phyloP scores from a whole-genome alignment of 1,140 invertebrate genomes.

The Ptiloglossa arizonensis region DNA sequence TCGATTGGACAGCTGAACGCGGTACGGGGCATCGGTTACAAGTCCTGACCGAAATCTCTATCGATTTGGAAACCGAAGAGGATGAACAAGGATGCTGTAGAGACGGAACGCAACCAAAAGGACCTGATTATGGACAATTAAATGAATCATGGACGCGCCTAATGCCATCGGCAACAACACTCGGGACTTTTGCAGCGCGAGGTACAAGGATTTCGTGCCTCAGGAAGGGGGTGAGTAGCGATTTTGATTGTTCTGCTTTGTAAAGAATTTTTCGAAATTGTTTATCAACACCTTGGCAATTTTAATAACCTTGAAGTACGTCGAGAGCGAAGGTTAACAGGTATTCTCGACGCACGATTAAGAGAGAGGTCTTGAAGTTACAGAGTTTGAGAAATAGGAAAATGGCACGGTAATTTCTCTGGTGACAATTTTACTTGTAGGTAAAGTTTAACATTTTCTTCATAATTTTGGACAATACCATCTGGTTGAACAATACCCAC shows the following conservation, averaged over 20 bases:
- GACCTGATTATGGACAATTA: conserved; percentile 50
- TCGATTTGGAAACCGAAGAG: neutral
- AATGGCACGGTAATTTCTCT: too few species aligned
- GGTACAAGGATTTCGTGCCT: conserved; percentile 67
- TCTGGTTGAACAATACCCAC: too few species aligned
- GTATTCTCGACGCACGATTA: too few species aligned
- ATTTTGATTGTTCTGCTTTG: neutral
- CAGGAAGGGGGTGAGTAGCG: conserved; percentile 70
- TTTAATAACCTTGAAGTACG: too few species aligned
- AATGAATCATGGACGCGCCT: conserved; percentile 67
- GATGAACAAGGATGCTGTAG: neutral
- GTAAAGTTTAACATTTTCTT: too few species aligned
- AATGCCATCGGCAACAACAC: conserved; percentile 67
- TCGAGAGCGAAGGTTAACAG: too few species aligned
- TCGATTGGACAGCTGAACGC: neutral
- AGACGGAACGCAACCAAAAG: neutral
- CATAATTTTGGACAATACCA: too few species aligned
- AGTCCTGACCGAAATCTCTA: neutral
- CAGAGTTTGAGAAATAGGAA: too few species aligned
- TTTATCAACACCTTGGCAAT: too few species aligned
- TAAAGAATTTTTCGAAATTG: neutral
- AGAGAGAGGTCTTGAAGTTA: too few species aligned
- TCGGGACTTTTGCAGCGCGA: conserved; percentile 65
- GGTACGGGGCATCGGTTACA: neutral
- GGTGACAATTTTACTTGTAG: too few species aligned